Evolutionary conservation across 2,888 invertebrate genomes (phyloP), one percentile per base, ranked within the genome.

Genomic region (Diadromus collaris): DNA sequence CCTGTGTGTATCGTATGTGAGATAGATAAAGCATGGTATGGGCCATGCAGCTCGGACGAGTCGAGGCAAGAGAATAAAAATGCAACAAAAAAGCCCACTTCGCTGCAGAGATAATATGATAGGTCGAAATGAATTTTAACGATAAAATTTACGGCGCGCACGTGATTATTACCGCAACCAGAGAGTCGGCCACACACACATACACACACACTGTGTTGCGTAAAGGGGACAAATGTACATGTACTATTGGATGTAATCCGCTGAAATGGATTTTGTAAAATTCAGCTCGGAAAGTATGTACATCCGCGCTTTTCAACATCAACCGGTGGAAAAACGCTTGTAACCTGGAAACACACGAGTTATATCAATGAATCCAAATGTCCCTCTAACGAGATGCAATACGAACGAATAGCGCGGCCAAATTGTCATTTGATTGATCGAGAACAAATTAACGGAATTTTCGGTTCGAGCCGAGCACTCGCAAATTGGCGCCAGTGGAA

Each of bases 371-470:
- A 27, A 51, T 38, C 38, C 16, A 41, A 74, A 34, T 41, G 60
- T 58, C 24, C 21, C 64, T 16, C 51, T 41, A 61, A 61, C 61
- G 61, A 51, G 60, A n/a, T 56, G 27, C 60, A 38, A 34, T 34
- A 38, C n/a, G 48, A 51, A 29, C 27, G 68, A 68, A 60, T 51
- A 65, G 63, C 16, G 21, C 46, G 51, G 1, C 24, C 21, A 58
- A 51, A 74, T 51, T 38, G 73, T 56, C 63, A 58, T 58, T 73
- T 64, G 38, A 78, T 78, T 41, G 68, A 78, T 78, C 21, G 38
- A 41, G 58, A 63, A 32, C 29, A 29, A 61, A 77, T 58, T 72
- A 41, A 77, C 32, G 48, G 51, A 34, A 75, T 68, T 29, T 51
- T 41, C 61, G 29, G 21, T 34, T 32, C 48, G 32, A 38, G 21